Base-by-base conservation (phyloP, 2,888 invertebrate genomes). In the Labia minor region DNA sequence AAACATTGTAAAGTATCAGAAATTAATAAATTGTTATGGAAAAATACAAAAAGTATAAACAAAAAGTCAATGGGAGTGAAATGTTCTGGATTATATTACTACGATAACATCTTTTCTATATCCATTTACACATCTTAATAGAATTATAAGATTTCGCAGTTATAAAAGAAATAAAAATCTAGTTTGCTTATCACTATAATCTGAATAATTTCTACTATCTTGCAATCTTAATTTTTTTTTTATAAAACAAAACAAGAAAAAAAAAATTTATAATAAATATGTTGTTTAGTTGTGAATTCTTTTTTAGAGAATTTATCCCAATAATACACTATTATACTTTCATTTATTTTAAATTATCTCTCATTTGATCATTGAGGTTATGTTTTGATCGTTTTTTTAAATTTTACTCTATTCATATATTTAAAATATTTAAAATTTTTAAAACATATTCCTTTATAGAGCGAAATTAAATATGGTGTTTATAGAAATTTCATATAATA, bases 321-420 rank as follows among this genome's bases (percentile, higher is more conserved):
- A 3, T 18, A 18, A n/a, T n/a, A n/a, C n/a, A n/a, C n/a, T n/a
- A n/a, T n/a, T 1, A 62, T 21, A 18, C 20, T 18, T 62, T 19
- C 19, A 6, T 6, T 2, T 62, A 1, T 18, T 18, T 19, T 62
- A 62, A 62, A 16, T 21, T 18, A 20, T 18, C 14, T 61, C 8
- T n/a, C n/a, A n/a, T 61, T 19, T 61, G 4, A 19, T 16, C 11
- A 14, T 62, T 14, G 1, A 18, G 18, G 1, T 62, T 14, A 18
- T 62, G 62, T 62, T 62, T 14, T 62, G 18, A 20, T 62, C 81
- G 91, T 71, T 82, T 84, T 26, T 26, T 26, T 26, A 4, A 4
- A 4, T 26, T 26, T 26, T 26, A 26, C 26, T 26, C 8, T 26
- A 26, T 6, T 26, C 61, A 61, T 18, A 3, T 26, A 26, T 26